Percentiles rank a stretch among this genome's conserved stretches.
Conservation (phyloP, 1,140 invertebrate genomes). For the Tribolium castaneum region DNA sequence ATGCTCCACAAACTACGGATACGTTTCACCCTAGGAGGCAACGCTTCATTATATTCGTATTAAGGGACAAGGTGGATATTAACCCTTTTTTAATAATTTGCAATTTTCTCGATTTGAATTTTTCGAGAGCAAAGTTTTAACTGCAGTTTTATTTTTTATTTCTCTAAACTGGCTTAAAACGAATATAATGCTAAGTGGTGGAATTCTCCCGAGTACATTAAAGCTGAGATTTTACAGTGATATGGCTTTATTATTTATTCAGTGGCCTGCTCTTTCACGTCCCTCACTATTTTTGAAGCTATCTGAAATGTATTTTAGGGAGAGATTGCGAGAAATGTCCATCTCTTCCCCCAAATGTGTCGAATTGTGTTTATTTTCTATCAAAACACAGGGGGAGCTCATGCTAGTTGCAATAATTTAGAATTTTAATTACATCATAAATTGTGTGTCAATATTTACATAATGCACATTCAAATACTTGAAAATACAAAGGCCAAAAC, state of each 20-base stretch:
- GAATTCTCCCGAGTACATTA: background rate
- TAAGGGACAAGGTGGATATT: background rate
- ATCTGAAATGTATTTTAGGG: background rate
- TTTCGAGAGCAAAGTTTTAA: background rate
- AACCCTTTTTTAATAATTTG: no score
- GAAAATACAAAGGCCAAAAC: no score
- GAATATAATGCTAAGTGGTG: background rate
- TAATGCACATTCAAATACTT: no score
- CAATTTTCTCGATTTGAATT: background rate
- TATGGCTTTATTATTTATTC: background rate
- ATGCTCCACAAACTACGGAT: background rate
- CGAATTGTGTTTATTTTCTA: no score
- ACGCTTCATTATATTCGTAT: background rate
- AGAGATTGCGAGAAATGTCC: background rate
- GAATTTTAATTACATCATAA: no score
- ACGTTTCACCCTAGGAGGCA: background rate
- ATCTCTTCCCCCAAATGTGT: no score
- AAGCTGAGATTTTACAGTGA: background rate
- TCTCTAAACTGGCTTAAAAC: background rate
- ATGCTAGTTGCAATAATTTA: no score
- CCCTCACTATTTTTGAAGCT: background rate
- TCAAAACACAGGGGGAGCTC: no score
- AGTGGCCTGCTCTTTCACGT: background rate
- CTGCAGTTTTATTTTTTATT: background rate
- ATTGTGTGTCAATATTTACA: no score